phyloP scores from a whole-genome alignment of 1,140 invertebrate genomes.

The Polypedilum pembai region DNA sequence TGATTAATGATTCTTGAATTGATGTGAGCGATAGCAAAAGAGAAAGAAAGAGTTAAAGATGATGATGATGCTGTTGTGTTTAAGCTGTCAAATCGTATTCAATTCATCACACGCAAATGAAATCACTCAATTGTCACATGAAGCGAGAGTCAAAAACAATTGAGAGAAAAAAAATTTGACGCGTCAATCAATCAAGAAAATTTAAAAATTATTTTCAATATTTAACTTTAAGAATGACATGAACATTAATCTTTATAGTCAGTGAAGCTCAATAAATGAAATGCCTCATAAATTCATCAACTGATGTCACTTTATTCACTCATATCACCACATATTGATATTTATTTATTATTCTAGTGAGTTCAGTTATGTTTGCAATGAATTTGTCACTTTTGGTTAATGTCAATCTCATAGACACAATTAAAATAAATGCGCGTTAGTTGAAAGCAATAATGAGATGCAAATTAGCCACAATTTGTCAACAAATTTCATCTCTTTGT shows the following conservation, averaged over 20 bases:
- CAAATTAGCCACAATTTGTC: too few species aligned
- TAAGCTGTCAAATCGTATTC: slow-evolving; percentile 25
- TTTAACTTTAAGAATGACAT: not conserved
- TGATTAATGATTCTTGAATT: not conserved
- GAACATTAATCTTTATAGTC: not conserved
- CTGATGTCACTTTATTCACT: not conserved
- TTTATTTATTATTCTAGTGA: too few species aligned
- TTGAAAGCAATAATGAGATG: too few species aligned
- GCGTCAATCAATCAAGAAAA: not conserved
- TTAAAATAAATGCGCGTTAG: too few species aligned
- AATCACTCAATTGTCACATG: not conserved
- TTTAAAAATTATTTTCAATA: slow-evolving; percentile 1
- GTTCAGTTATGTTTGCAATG: not conserved
- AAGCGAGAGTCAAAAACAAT: not conserved
- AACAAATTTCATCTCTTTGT: too few species aligned
- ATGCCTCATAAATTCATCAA: slow-evolving; percentile 18
- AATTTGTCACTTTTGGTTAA: not conserved
- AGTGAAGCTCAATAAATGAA: not conserved
- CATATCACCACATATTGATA: too few species aligned
- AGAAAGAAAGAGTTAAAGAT: not conserved
- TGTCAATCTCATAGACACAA: too few species aligned
- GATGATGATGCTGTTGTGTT: not conserved
- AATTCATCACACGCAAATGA: slow-evolving; percentile 1
- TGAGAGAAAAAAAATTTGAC: not conserved
- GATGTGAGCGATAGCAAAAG: not conserved